phyloP scores from a whole-genome alignment of 1,140 invertebrate species.

The Prorops nasuta region DNA sequence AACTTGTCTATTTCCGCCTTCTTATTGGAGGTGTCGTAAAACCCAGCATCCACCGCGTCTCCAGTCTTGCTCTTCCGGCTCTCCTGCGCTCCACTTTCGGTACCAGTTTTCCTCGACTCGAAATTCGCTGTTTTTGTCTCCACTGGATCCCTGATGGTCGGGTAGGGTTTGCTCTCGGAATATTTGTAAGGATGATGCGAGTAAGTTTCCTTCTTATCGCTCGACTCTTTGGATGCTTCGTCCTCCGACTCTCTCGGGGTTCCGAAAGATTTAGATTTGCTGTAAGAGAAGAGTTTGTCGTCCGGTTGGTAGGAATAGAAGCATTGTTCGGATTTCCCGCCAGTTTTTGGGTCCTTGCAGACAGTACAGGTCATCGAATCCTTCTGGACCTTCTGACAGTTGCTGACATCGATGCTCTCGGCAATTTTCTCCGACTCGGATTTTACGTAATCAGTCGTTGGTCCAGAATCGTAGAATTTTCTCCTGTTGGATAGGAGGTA shows the following conservation, averaged over 20 bases:
- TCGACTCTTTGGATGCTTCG: constrained; percentile 3
- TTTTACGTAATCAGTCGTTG: constrained; percentile 4
- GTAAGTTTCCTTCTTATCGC: constrained; percentile 3
- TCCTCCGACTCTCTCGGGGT: constrained; percentile 19
- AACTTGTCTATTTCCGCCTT: constrained; percentile 68
- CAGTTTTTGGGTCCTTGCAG: constrained; percentile 68
- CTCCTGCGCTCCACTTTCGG: background rate
- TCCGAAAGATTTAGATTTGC: constrained; percentile 40
- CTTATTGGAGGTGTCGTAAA: constrained; percentile 32
- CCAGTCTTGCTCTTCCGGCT: background rate
- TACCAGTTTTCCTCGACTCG: background rate
- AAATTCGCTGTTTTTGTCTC: background rate
- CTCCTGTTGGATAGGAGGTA: too few species aligned
- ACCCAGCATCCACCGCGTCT: constrained; percentile 26
- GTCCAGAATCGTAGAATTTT: background rate
- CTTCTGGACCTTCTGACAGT: constrained; percentile 62
- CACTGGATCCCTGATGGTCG: background rate
- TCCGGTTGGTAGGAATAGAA: constrained; percentile 68
- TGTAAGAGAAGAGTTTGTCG: constrained; percentile 68
- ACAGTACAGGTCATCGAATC: constrained; percentile 68
- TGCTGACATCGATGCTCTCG: constrained; percentile 23
- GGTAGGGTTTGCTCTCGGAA: background rate
- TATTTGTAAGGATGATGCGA: constrained; percentile 3
- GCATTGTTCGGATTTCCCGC: constrained; percentile 72
- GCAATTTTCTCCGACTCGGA: constrained; percentile 37